A percentile compares a stretch with the other conserved stretches of the same genome.
phyloP scores from a whole-genome alignment of 2,888 invertebrate species.

The Mythimna albipuncta region DNA sequence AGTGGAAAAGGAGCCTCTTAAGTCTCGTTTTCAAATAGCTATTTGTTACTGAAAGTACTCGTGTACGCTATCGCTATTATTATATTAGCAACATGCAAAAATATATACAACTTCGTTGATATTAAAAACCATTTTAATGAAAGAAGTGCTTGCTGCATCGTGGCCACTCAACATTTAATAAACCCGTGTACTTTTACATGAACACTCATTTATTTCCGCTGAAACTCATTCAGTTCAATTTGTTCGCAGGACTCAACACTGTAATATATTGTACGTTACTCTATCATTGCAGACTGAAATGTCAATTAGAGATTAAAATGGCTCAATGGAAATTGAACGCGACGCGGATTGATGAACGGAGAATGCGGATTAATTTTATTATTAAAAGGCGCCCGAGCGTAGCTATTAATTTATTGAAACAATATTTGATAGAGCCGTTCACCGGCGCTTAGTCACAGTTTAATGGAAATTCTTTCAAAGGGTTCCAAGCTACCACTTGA shows the following conservation, averaged over 20 bases:
- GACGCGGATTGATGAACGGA: conserved; percentile 77
- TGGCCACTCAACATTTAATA: conserved; percentile 50
- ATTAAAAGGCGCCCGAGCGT: conserved; percentile 66
- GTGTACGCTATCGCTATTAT: background rate
- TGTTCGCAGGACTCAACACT: conserved; percentile 56
- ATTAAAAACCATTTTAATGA: conserved; percentile 26
- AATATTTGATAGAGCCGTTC: conserved; percentile 73
- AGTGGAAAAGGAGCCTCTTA: background rate
- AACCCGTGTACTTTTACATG: conserved; percentile 52
- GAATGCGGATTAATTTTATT: conserved; percentile 78
- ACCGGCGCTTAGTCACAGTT: conserved; percentile 67
- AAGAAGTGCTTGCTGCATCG: conserved; percentile 56
- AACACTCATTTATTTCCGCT: conserved; percentile 54
- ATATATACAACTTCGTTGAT: conserved; percentile 18
- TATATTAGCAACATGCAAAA: conserved; percentile 6
- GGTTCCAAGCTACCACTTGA: conserved; percentile 61
- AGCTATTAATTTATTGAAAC: conserved; percentile 74
- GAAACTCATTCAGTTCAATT: conserved; percentile 62
- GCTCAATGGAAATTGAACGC: conserved; percentile 76
- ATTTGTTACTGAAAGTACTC: background rate
- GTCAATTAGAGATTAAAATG: conserved; percentile 83
- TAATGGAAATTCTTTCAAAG: conserved; percentile 74
- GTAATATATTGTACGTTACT: conserved; percentile 75
- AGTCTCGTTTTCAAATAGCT: background rate
- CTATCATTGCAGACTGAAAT: conserved; percentile 77